Evolutionary conservation across 2,888 invertebrate species (phyloP).

Genomic region (Melitaea athalia): DNA sequence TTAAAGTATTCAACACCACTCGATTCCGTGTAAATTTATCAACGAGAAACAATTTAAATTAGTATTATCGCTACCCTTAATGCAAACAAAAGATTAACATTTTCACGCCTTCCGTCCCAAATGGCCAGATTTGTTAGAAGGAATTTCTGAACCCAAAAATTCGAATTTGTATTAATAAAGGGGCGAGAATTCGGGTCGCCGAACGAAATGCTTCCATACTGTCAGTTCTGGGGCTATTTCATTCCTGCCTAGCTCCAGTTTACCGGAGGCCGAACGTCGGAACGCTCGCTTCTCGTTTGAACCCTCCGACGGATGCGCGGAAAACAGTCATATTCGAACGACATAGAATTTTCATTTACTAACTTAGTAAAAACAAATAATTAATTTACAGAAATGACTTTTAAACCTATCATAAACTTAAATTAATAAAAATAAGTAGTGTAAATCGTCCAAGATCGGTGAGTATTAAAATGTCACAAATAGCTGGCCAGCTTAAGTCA

Average conservation of each 20-base stretch:
- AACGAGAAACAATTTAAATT: conserved; percentile 1
- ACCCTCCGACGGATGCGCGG: conserved; percentile 28
- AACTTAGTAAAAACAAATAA: neutral
- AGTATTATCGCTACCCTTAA: conserved; percentile 7
- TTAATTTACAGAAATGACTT: neutral
- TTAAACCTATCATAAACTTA: neutral
- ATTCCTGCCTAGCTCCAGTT: conserved; percentile 54
- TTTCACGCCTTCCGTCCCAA: conserved; percentile 30
- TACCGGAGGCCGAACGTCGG: conserved; percentile 53
- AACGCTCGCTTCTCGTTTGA: conserved; percentile 49
- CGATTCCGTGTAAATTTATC: neutral
- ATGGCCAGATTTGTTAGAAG: conserved; percentile 28
- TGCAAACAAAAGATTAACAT: conserved; percentile 27
- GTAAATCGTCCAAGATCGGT: neutral
- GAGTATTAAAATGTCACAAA: conserved; percentile 3
- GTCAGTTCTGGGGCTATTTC: conserved; percentile 54
- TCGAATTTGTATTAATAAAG: conserved; percentile 46
- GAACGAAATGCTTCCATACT: conserved; percentile 47
- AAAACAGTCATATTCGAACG: neutral
- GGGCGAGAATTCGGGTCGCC: conserved; percentile 46
- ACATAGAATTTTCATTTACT: neutral
- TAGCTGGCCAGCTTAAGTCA: neutral
- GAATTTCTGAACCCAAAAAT: conserved; percentile 41
- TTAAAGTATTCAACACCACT: conserved; percentile 3
- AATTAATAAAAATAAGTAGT: neutral